These are phyloP conservation scores for Acronicta leporina DNA, from an alignment of 2,888 invertebrate species.

Conservation along the genomic window DNA sequence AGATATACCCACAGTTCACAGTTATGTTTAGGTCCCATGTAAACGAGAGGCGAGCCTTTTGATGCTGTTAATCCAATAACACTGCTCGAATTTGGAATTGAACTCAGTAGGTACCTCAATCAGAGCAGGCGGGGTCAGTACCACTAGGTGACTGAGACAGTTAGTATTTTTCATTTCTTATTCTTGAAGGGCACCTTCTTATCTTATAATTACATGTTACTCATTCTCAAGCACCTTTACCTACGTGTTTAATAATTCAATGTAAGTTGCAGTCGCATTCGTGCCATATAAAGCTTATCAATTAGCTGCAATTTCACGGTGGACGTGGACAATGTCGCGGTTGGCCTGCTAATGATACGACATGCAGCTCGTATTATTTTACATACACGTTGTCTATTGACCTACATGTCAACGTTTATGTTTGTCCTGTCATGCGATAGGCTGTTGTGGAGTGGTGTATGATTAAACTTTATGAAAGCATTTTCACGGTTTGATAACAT, in stretches of 20 bases:
- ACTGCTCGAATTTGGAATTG: too few relatives aligned
- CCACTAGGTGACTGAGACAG: too few relatives aligned
- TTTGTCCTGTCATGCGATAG: slow-evolving; percentile 36
- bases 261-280: slow-evolving; percentile 9
- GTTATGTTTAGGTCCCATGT: too few relatives aligned
- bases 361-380: slow-evolving; percentile 18
- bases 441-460: slow-evolving; percentile 24
- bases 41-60: too few relatives aligned
- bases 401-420: slow-evolving; percentile 45
- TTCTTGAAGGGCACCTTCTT: too few relatives aligned
- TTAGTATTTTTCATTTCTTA: too few relatives aligned
- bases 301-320: slow-evolving; percentile 25
- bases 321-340: slow-evolving; percentile 18
- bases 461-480: slow-evolving; percentile 31
- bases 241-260: slow-evolving; percentile 4
- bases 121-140: too few relatives aligned
- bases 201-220: not conserved
- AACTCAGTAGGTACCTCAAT: too few relatives aligned
- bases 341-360: slow-evolving; percentile 28
- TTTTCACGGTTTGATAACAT: slow-evolving; percentile 20
- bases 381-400: slow-evolving; percentile 47
- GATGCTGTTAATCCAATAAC: too few relatives aligned
- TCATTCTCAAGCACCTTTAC: not conserved
- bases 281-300: slow-evolving; percentile 12
- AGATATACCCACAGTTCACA: too few relatives aligned